Conservation (phyloP, 2,888 invertebrate genomes). For the Synergus japonicus region DNA sequence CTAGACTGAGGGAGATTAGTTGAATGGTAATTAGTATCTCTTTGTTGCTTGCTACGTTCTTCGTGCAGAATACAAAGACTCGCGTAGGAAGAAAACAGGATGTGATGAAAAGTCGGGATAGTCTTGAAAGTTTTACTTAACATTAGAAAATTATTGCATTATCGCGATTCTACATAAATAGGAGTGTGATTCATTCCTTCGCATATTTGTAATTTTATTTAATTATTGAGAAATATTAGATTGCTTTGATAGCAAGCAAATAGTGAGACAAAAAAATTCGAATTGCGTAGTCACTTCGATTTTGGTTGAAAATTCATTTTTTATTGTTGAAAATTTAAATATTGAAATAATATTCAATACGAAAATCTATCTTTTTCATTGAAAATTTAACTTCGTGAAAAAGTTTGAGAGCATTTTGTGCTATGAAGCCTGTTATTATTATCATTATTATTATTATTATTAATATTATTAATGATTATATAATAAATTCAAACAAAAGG, state of each 20-base stretch:
- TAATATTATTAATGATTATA: neutral
- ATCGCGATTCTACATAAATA: neutral
- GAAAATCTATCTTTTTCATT: no score
- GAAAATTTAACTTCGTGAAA: no score
- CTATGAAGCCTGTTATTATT: no score
- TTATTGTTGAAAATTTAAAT: no score
- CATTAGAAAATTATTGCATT: neutral
- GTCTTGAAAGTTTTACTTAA: neutral
- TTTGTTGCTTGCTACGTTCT: slow-evolving; percentile 13
- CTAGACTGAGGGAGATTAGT: neutral
- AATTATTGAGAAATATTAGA: neutral
- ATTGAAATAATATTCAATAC: no score
- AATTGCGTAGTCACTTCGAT: no score
- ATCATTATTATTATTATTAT: no score
- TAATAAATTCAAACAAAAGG: neutral
- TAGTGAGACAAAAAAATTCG: no score
- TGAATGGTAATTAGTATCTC: slow-evolving; percentile 17
- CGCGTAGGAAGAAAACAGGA: slow-evolving; percentile 37
- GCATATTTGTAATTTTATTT: neutral
- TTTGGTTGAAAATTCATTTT: no score
- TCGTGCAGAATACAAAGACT: neutral
- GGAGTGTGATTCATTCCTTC: neutral
- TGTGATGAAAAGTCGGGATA: slow-evolving; percentile 11
- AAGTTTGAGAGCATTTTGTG: no score
- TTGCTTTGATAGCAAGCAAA: no score